These are phyloP conservation scores for Trichogramma evanescens DNA, from an alignment of 2,888 invertebrate species.

Conservation along the genomic window DNA sequence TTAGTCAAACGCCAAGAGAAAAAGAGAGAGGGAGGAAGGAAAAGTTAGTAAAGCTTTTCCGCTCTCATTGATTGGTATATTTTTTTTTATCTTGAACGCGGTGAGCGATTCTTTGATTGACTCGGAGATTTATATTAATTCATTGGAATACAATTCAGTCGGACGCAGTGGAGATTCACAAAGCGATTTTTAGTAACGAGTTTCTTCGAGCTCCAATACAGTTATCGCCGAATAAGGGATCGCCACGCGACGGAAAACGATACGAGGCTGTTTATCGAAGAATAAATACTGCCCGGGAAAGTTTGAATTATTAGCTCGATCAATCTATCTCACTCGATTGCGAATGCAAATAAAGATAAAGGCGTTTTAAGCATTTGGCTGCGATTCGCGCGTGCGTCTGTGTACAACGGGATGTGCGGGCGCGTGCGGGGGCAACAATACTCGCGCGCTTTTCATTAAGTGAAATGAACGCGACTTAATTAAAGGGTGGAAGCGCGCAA, in stretches of 20 bases:
- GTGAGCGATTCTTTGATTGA: slow-evolving; percentile 13
- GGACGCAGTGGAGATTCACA: too few relatives aligned
- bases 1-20: background rate
- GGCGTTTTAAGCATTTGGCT: slow-evolving; percentile 10
- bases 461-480: slow-evolving; percentile 46
- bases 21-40: background rate
- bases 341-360: slow-evolving; percentile 11
- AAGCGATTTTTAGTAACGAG: too few relatives aligned
- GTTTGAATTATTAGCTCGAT: too few relatives aligned
- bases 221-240: too few relatives aligned
- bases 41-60: slow-evolving; percentile 10
- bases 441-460: slow-evolving; percentile 37
- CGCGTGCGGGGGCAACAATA: background rate
- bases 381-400: background rate
- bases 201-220: too few relatives aligned
- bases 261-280: too few relatives aligned
- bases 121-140: slow-evolving; percentile 12
- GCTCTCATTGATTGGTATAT: background rate
- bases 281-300: too few relatives aligned
- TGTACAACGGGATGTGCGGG: too few relatives aligned
- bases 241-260: too few relatives aligned
- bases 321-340: too few relatives aligned
- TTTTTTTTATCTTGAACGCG: too few relatives aligned
- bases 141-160: too few relatives aligned
- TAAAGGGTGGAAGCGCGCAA: slow-evolving; percentile 40